A percentile compares a stretch with the other conserved stretches of the same genome.
Evolutionary conservation across 2,888 invertebrate genomes (phyloP).

Genomic region (Platynereis dumerilii): DNA sequence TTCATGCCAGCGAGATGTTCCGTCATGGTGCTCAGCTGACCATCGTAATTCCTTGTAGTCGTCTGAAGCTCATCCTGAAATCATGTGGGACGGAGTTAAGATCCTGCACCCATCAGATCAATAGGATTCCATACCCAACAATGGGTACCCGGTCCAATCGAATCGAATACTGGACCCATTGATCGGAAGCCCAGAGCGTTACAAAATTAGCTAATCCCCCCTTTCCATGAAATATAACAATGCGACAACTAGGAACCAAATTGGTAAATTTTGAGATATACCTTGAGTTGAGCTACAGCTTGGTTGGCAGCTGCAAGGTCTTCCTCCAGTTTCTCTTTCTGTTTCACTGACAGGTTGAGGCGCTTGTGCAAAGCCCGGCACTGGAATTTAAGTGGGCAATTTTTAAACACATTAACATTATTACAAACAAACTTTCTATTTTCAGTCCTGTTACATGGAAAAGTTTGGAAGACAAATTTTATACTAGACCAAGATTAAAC

Average conservation of each 20-base stretch:
- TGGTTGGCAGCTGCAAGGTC: conserved; percentile 67
- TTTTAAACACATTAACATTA: no score
- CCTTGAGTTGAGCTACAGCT: conserved; percentile 66
- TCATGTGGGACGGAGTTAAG: neutral
- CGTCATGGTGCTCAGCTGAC: conserved; percentile 77
- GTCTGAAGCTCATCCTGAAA: conserved; percentile 73
- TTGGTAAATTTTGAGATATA: conserved; percentile 30
- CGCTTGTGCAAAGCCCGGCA: conserved; percentile 67
- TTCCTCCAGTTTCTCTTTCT: conserved; percentile 67
- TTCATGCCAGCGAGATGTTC: conserved; percentile 80
- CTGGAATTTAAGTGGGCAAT: conserved; percentile 38
- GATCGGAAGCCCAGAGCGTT: no score
- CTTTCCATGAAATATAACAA: no score
- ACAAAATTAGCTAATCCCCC: no score
- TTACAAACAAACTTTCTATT: no score
- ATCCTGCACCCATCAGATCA: neutral
- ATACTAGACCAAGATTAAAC: no score
- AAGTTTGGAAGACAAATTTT: no score
- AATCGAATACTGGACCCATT: neutral
- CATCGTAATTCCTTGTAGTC: conserved; percentile 72
- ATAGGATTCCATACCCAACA: neutral
- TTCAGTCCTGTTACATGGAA: no score
- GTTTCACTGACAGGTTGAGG: conserved; percentile 68
- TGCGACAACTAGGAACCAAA: no score
- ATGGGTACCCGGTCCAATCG: neutral